phyloP scores from a whole-genome alignment of 2,797 vertebrate genomes.

The Dryobates pubescens region DNA sequence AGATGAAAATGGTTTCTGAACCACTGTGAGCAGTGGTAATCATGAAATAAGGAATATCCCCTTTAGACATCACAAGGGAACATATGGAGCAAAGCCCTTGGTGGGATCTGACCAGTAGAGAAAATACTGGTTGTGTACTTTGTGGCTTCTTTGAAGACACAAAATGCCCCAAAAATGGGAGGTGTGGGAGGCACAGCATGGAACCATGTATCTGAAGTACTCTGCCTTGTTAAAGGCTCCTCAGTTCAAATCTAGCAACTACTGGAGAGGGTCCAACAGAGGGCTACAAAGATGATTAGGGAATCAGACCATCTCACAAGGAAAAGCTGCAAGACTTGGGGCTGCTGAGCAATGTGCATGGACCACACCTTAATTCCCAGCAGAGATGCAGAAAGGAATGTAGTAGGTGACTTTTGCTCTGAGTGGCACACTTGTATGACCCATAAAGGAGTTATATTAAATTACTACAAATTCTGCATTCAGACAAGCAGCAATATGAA shows the following conservation, averaged over 20 bases:
- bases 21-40: neutral
- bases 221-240: too few species aligned
- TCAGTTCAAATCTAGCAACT: too few species aligned
- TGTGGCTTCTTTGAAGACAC: neutral
- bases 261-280: too few species aligned
- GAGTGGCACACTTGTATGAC: neutral
- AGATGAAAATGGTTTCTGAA: neutral
- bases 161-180: neutral
- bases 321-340: too few species aligned
- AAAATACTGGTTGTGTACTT: neutral
- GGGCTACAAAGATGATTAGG: too few species aligned
- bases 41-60: neutral
- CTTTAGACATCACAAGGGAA: neutral
- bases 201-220: neutral
- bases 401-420: neutral
- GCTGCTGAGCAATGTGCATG: accelerated
- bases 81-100: neutral
- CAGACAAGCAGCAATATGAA: slow-evolving; percentile 23
- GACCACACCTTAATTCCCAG: neutral
- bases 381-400: neutral
- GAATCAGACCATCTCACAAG: too few species aligned
- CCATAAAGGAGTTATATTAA: neutral
- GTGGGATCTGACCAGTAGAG: neutral
- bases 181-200: neutral
- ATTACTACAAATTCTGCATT: neutral